These are phyloP conservation scores for Oreochromis tanganicae DNA, from an alignment of 2,113 vertebrate species.

Conservation along the genomic window DNA sequence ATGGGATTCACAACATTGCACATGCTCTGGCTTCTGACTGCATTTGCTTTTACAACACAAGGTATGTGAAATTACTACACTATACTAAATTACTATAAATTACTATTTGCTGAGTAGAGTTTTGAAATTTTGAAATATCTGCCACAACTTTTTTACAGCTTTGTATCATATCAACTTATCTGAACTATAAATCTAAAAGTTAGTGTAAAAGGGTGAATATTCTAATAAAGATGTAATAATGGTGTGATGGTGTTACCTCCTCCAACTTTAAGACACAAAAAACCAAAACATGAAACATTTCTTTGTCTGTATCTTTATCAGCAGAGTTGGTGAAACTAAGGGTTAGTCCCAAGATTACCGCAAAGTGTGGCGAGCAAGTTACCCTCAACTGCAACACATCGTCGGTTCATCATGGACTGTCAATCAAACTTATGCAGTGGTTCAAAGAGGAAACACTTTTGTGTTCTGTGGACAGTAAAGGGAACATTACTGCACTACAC, in stretches of 20 bases:
- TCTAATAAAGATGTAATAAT: neutral
- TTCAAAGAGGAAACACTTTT: neutral
- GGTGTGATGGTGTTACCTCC: neutral
- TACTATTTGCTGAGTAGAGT: neutral
- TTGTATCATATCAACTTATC: neutral
- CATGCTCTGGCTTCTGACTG: neutral
- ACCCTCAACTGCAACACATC: slow-evolving; percentile 24
- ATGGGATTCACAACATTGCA: slow-evolving; percentile 8
- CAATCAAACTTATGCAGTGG: slow-evolving; percentile 48
- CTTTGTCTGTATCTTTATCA: neutral
- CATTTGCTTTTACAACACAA: slow-evolving; percentile 15
- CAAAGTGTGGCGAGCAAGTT: slow-evolving; percentile 22
- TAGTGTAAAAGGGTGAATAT: neutral
- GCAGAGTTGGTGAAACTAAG: slow-evolving; percentile 21
- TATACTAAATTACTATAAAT: neutral
- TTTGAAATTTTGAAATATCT: neutral
- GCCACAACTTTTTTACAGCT: neutral
- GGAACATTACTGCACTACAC: neutral
- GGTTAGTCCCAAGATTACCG: neutral
- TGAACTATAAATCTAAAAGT: neutral
- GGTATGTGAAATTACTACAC: slow-evolving; percentile 16
- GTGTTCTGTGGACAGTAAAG: slow-evolving; percentile 12
- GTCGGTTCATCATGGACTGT: neutral
- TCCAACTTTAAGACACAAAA: neutral
- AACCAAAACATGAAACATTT: neutral